Evolutionary conservation across 1,140 invertebrate genomes (phyloP).

Genomic region (Thaumatotibia leucotreta): DNA sequence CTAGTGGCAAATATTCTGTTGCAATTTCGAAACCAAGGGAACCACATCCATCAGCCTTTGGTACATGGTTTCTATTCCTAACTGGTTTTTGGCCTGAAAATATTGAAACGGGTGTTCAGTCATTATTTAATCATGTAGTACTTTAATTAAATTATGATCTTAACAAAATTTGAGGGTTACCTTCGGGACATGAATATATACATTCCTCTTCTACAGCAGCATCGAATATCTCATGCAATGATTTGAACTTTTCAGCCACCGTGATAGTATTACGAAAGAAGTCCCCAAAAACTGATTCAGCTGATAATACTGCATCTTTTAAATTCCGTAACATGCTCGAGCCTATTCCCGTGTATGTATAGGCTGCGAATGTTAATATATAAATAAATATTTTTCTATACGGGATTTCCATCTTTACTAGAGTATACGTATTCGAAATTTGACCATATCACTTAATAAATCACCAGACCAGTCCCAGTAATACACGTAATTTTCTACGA

Average conservation of each 20-base stretch:
- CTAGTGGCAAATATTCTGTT: conserved; percentile 84
- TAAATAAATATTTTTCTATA: conserved; percentile 87
- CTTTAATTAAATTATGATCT: neutral
- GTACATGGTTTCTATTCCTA: conserved; percentile 84
- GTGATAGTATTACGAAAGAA: conserved; percentile 85
- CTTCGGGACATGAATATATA: conserved; percentile 84
- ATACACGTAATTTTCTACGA: conserved; percentile 30
- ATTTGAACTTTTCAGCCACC: conserved; percentile 85
- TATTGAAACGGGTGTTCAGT: conserved; percentile 1
- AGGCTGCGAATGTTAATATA: conserved; percentile 84
- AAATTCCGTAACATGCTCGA: conserved; percentile 83
- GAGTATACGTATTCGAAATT: neutral
- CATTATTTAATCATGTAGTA: neutral
- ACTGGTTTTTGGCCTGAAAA: conserved; percentile 80
- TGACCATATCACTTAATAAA: neutral
- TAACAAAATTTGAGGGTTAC: conserved; percentile 55
- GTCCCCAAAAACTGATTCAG: conserved; percentile 86
- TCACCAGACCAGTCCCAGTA: conserved; percentile 13
- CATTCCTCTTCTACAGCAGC: conserved; percentile 90
- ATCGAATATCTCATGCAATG: conserved; percentile 88
- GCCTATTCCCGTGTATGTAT: conserved; percentile 88
- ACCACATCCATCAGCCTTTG: conserved; percentile 89
- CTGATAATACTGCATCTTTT: conserved; percentile 86
- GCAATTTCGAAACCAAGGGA: conserved; percentile 85
- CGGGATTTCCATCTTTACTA: conserved; percentile 79